Percentiles rank a stretch among this genome's conserved stretches.
Evolutionary conservation across 2,888 invertebrate species (phyloP).

Genomic region (Drosophila mulleri): DNA sequence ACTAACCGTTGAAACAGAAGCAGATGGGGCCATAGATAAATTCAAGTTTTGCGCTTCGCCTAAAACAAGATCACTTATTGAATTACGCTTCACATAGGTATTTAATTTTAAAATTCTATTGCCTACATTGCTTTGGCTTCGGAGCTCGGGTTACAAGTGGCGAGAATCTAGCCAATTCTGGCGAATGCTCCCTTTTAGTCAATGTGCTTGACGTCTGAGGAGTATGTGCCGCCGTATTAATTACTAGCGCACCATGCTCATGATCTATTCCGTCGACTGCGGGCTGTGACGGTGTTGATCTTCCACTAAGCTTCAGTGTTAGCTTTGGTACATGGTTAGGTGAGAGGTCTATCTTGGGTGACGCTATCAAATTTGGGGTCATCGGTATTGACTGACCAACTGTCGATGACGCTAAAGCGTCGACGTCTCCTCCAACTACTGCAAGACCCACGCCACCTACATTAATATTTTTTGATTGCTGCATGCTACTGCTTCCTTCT

Average conservation of each 20-base stretch:
- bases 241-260: conserved; percentile 24
- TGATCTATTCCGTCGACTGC: conserved; percentile 7
- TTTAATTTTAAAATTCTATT: conserved; percentile 26
- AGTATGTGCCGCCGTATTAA: not conserved
- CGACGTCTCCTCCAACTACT: conserved; percentile 5
- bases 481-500: not conserved
- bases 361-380: conserved; percentile 11
- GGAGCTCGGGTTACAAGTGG: conserved; percentile 93
- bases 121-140: conserved; percentile 87
- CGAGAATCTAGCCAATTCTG: conserved; percentile 93
- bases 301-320: conserved; percentile 89
- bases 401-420: not conserved
- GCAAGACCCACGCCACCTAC: not conserved
- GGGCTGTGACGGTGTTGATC: conserved; percentile 27
- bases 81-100: conserved; percentile 10
- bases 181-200: conserved; percentile 88
- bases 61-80: conserved; percentile 20
- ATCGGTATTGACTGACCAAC: not conserved
- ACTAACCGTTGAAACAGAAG: conserved; percentile 3
- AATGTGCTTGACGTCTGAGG: not conserved
- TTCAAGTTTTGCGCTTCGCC: conserved; percentile 34
- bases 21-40: conserved; percentile 12
- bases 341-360: conserved; percentile 40
- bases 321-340: conserved; percentile 89
- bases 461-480: not conserved